These are phyloP conservation scores for Ceyx melanurus DNA, from an alignment of 2,113 vertebrate genomes.

Conservation along the genomic window DNA sequence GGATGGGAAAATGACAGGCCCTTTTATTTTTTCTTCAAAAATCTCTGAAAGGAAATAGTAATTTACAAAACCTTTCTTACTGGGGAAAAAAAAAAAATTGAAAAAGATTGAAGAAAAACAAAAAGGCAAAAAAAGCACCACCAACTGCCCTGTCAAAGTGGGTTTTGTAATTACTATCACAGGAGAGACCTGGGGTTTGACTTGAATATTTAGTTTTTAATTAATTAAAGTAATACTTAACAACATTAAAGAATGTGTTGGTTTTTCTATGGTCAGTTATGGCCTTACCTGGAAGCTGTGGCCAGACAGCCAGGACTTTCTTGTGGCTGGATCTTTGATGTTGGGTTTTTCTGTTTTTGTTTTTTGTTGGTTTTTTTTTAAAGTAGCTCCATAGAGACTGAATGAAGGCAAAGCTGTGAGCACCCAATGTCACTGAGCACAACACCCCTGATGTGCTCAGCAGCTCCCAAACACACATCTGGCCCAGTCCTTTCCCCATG, in stretches of 20 bases:
- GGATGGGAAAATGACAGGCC: neutral
- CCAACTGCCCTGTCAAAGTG: neutral
- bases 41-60: neutral
- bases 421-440: too few species aligned
- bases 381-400: too few species aligned
- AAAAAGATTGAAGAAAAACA: neutral
- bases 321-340: neutral
- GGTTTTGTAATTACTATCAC: neutral
- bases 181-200: neutral
- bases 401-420: too few species aligned
- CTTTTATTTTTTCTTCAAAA: neutral
- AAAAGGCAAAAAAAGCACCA: neutral
- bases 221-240: neutral
- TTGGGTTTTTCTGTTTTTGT: neutral
- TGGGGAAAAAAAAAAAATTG: neutral
- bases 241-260: neutral
- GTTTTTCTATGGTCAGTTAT: neutral
- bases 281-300: neutral
- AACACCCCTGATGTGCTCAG: too few species aligned
- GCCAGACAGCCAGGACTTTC: neutral
- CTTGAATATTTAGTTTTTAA: neutral
- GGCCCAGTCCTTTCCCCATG: too few species aligned
- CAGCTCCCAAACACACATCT: too few species aligned
- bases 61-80: neutral
- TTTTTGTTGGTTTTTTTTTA: too few species aligned